These are phyloP conservation scores for Acanthosepion lycidas DNA, from an alignment of 2,888 invertebrate genomes.

Conservation along the genomic window DNA sequence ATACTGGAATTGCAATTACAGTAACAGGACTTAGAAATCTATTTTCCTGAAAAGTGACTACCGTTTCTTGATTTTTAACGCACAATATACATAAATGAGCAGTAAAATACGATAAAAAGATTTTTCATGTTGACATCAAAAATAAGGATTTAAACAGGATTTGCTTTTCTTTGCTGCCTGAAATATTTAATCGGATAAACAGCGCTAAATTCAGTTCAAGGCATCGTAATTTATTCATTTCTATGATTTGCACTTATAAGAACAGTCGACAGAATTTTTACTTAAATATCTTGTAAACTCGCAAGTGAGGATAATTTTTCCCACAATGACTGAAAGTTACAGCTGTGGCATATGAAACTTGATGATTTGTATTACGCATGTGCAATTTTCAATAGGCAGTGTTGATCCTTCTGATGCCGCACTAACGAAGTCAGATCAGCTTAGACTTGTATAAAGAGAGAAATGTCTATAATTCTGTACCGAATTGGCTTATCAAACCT, in stretches of 20 bases:
- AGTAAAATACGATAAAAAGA: too few species aligned
- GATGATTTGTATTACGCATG: not conserved
- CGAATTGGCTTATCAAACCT: not conserved
- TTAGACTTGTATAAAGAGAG: not conserved
- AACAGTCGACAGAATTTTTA: not conserved
- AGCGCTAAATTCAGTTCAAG: not conserved
- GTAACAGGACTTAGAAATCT: too few species aligned
- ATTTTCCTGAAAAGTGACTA: too few species aligned
- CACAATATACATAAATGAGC: too few species aligned
- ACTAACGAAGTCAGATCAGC: not conserved
- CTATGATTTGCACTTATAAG: not conserved
- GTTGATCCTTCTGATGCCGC: not conserved
- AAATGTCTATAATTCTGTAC: constrained; percentile 33
- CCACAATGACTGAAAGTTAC: not conserved
- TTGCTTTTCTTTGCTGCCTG: too few species aligned
- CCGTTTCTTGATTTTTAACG: too few species aligned
- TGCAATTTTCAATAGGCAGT: not conserved
- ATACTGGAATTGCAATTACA: too few species aligned
- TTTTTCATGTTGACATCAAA: too few species aligned
- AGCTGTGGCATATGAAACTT: not conserved
- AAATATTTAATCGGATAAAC: too few species aligned
- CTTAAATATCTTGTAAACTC: not conserved
- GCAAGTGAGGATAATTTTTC: not conserved
- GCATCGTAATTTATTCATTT: not conserved
- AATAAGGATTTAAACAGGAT: too few species aligned